A percentile compares a stretch with the other conserved stretches of the same genome.
phyloP scores from a whole-genome alignment of 2,888 invertebrate species.

The Lochmaea crataegi region DNA sequence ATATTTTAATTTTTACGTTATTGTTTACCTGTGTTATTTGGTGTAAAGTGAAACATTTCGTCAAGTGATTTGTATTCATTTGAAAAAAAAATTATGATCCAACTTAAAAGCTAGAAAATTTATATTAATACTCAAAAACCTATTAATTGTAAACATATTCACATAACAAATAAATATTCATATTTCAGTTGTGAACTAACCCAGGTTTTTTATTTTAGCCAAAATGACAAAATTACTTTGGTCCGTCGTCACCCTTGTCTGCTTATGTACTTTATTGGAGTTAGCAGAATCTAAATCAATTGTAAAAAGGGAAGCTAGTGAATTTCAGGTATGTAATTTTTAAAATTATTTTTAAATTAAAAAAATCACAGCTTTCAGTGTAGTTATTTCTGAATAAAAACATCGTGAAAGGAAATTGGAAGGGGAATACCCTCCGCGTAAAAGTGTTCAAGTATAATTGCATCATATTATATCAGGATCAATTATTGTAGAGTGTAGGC shows the following conservation, averaged over 20 bases:
- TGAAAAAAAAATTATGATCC: too few species aligned
- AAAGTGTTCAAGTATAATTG: too few species aligned
- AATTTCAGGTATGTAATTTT: conserved; percentile 38
- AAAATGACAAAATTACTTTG: conserved; percentile 59
- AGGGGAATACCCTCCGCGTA: too few species aligned
- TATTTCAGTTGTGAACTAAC: neutral
- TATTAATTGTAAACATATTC: too few species aligned
- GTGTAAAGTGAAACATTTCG: neutral
- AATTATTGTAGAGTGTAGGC: too few species aligned
- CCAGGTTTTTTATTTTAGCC: conserved; percentile 38
- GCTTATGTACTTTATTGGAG: conserved; percentile 53
- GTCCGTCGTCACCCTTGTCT: conserved; percentile 53
- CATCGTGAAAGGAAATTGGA: too few species aligned
- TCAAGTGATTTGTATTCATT: neutral
- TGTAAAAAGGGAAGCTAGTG: conserved; percentile 55
- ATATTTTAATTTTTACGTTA: conserved; percentile 41
- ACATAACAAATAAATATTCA: too few species aligned
- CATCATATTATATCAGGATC: too few species aligned
- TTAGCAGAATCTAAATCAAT: conserved; percentile 56
- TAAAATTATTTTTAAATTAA: conserved; percentile 2
- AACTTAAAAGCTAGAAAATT: too few species aligned
- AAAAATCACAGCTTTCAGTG: neutral
- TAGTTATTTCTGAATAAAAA: too few species aligned
- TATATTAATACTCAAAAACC: too few species aligned
- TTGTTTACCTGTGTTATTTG: conserved; percentile 20